Base-by-base conservation (phyloP, 2,888 invertebrate species). In the Theristus sp. region DNA sequence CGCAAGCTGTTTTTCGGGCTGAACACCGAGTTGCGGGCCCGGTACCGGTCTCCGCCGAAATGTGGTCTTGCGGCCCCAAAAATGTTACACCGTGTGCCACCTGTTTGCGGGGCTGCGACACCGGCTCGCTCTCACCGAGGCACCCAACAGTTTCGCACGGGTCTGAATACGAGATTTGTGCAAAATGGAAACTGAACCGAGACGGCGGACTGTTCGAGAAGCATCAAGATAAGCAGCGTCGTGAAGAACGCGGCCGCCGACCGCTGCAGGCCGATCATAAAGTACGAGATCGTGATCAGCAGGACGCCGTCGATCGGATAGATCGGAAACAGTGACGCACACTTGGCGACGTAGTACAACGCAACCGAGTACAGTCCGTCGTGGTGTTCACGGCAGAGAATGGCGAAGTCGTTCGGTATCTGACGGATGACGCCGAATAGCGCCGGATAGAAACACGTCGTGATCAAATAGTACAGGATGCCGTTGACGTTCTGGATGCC, bases 401-500 rank as follows among this genome's bases (percentile, higher is more conserved):
- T 83, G 0, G 88, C 87, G 30, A 89, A 78, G 72, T 91, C 90
- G 0, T 84, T 81, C 67, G 87, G 87, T 74, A 90, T 89, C 29
- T 3, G 22, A 75, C 85, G 86, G 62, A 90, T 84, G 38, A 91
- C 89, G 62, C 89, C 86, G 71, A 89, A 89, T 20, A 89, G 84
- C 75, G 89, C 89, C 71, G 88, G 87, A 75, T 90, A 89, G 2
- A 89, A 89, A 84, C 88, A 86, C 71, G 87, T 88, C 20, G 87
- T 87, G 56, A 89, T 80, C 73, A 89, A 85, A 70, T 89, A 82
- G 74, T 89, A 89, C 61, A 89, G 80, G 28, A 85, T 87, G 47
- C 89, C 89, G 72, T 89, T 89, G 65, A 90, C 87, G 74, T 90
- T 90, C 84, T 87, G 87, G 0, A 90, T 87, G 1, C 89, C 90